Conservation (phyloP, 1,140 invertebrate species). For the Harlomillsia oculata region DNA sequence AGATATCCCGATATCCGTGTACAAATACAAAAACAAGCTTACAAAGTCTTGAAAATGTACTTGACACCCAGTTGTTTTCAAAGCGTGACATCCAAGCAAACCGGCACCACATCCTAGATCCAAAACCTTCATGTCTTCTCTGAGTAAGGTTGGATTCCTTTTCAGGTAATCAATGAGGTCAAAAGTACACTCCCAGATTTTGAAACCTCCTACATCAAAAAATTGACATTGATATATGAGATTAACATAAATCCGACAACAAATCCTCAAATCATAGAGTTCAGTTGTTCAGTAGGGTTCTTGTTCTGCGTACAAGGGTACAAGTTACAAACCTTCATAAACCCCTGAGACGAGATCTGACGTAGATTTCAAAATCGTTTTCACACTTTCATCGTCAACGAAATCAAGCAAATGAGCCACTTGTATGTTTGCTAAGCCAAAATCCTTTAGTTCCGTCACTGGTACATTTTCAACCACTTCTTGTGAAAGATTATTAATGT, state of each 20-base stretch:
- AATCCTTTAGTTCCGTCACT: too few species aligned
- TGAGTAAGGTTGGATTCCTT: slow-evolving; percentile 41
- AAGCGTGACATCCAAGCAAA: slow-evolving; percentile 62
- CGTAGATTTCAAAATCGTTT: slow-evolving; percentile 19
- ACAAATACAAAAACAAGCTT: slow-evolving; percentile 38
- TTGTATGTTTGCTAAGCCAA: too few species aligned
- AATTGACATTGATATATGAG: neutral
- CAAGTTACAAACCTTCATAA: slow-evolving; percentile 38
- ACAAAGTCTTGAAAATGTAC: slow-evolving; percentile 89
- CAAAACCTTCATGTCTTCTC: slow-evolving; percentile 49
- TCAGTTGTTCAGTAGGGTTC: neutral
- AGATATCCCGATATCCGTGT: too few species aligned
- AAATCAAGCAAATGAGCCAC: neutral
- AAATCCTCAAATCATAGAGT: neutral
- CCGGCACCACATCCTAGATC: slow-evolving; percentile 82
- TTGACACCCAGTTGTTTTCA: slow-evolving; percentile 49
- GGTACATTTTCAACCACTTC: too few species aligned
- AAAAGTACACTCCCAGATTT: slow-evolving; percentile 79
- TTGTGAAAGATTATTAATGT: neutral
- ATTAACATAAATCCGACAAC: neutral
- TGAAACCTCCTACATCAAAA: slow-evolving; percentile 61
- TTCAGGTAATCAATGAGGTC: slow-evolving; percentile 57
- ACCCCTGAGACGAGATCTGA: slow-evolving; percentile 38
- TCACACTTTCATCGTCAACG: slow-evolving; percentile 5
- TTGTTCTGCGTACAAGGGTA: neutral